These are phyloP conservation scores for Scylla paramamosain DNA, from an alignment of 1,140 invertebrate species.

Conservation along the genomic window DNA sequence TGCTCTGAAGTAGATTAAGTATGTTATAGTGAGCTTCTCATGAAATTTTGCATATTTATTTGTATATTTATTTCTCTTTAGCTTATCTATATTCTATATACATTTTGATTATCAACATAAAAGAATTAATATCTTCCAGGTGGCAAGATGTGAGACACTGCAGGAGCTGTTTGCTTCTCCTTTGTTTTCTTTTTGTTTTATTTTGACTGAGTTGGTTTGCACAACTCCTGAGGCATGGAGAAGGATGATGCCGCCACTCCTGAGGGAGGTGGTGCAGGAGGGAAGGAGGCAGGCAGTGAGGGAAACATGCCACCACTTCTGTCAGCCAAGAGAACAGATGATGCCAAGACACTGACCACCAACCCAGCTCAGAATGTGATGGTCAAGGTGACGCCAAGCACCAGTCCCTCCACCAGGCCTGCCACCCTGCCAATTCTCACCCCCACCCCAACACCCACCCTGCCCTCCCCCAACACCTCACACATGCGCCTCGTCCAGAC, in stretches of 20 bases:
- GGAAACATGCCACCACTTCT: constrained; percentile 34
- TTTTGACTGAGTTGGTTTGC: constrained; percentile 32
- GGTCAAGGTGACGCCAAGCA: background rate
- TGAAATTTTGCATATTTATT: background rate
- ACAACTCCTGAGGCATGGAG: constrained; percentile 15
- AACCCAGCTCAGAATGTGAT: background rate
- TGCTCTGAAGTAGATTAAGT: background rate
- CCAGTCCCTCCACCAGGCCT: background rate
- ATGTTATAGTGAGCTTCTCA: background rate
- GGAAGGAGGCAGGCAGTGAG: background rate
- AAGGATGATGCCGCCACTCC: constrained; percentile 18
- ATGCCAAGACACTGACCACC: background rate
- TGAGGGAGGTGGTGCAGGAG: background rate
- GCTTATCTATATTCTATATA: background rate
- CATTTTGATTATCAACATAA: background rate
- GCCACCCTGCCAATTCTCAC: background rate
- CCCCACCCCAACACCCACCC: background rate
- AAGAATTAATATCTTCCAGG: constrained; percentile 35
- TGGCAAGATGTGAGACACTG: constrained; percentile 36
- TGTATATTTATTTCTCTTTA: background rate
- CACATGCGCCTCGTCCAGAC: constrained; percentile 54
- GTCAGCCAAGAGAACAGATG: background rate
- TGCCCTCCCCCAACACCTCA: background rate
- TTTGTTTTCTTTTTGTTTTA: constrained; percentile 54
- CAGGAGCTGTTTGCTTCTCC: background rate